Evolutionary conservation across 2,797 vertebrate genomes (phyloP).

Genomic region (Mareca strepera): DNA sequence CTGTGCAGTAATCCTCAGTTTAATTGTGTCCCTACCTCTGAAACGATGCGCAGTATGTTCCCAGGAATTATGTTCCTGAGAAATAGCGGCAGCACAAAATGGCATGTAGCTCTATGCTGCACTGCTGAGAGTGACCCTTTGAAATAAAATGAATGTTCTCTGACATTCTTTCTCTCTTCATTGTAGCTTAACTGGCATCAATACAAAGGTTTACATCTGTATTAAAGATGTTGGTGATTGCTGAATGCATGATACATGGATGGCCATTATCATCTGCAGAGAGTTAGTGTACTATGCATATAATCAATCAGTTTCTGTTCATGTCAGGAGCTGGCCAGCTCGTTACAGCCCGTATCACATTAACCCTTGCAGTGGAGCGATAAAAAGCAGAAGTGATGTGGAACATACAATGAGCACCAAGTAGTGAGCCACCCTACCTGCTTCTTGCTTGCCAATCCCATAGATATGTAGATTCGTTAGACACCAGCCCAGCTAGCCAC

Average conservation of each 20-base stretch:
- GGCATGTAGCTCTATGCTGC: constrained; percentile 9
- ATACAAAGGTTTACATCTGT: constrained; percentile 80
- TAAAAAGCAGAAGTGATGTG: constrained; percentile 56
- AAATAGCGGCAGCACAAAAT: constrained; percentile 33
- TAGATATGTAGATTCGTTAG: not conserved
- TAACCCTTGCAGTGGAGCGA: constrained; percentile 73
- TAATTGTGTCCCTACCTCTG: constrained; percentile 41
- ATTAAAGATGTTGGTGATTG: constrained; percentile 83
- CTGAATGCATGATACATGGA: constrained; percentile 76
- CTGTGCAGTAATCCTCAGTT: not conserved
- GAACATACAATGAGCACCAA: not conserved
- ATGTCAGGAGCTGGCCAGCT: constrained; percentile 75
- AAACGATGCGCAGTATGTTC: constrained; percentile 32
- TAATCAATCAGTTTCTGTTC: constrained; percentile 79
- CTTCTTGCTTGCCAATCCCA: not conserved
- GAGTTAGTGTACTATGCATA: constrained; percentile 77
- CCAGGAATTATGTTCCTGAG: constrained; percentile 44
- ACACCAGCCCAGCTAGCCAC: not conserved
- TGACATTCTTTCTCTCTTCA: constrained; percentile 71
- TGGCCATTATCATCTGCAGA: constrained; percentile 79
- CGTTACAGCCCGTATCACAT: constrained; percentile 45
- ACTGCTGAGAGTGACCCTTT: constrained; percentile 75
- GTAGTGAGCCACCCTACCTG: not conserved
- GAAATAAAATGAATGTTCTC: constrained; percentile 77
- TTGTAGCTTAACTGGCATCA: constrained; percentile 78